Base-by-base conservation (phyloP, 2,888 invertebrate genomes). In the Xestia ashworthii region DNA sequence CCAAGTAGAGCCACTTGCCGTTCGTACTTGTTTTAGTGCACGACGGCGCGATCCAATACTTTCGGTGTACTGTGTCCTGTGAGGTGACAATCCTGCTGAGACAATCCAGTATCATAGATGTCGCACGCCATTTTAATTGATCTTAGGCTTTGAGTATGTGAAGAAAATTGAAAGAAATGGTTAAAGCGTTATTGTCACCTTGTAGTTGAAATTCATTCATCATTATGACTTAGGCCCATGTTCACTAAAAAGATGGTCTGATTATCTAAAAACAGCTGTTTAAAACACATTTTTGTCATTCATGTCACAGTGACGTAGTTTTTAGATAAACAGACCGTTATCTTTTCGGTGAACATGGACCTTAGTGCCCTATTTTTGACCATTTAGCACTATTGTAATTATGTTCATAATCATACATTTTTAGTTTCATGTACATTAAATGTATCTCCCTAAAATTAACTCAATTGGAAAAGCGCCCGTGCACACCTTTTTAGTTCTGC, bases 1-100 rank as follows among this genome's bases (percentile, higher is more conserved):
- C 93, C 92, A 96, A 95, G 95, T 95, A 95, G 91, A 75, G 14
- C 69, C 6, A 66, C 74, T 75, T 81, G 66, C 80, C 71, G 88
- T 88, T 88, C 87, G 88, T 88, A 89, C 66, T 68, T 69, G 68
- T 84, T 85, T 48, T 88, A 86, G 86, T 86, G 89, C 87, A 82
- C 89, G 80, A 71, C 62, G 87, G 79, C 71, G 67, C 58, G 9
- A 62, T 67, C 81, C 83, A 62, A 68, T 38, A 3, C 55, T 60
- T 44, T 44, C 44, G 2, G 12, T 65, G n/a, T 65, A n/a, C 44
- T 65, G 3, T 44, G 0, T 25, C 38, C 71, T 60, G 16, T 4
- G n/a, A 68, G 65, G 32, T 46, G 69, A 50, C 19, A 6, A 14
- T 73, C n/a, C 65, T 44, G 53, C 64, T 64, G 0, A 55, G 14